Conservation (phyloP, 37 sponge, comb jelly and placozoan genomes). For the Axinella damicornis region DNA sequence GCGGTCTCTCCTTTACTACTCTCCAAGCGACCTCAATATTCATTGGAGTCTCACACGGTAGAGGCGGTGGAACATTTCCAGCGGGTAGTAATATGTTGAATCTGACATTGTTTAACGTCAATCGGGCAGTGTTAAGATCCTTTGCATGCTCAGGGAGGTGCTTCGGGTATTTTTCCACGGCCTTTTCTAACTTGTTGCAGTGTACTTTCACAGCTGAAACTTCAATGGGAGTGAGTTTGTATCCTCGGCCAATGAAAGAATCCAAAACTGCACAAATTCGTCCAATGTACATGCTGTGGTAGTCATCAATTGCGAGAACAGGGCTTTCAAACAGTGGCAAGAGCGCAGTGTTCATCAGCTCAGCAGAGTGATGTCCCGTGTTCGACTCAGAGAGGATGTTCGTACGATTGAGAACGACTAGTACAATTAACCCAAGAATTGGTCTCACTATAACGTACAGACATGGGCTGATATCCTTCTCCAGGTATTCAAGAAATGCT, state of each 20-base stretch:
- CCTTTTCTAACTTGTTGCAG: conserved; percentile 1
- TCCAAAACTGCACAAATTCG: conserved; percentile 44
- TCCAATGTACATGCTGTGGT: conserved; percentile 34
- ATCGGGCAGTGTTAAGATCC: conserved; percentile 20
- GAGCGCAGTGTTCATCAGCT: conserved; percentile 35
- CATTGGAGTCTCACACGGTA: conserved; percentile 8
- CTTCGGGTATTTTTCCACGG: conserved; percentile 13
- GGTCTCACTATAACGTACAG: conserved; percentile 28
- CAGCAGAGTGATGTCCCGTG: conserved; percentile 39
- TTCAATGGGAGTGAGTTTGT: conserved; percentile 3
- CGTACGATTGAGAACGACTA: conserved; percentile 45
- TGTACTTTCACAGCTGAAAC: not conserved
- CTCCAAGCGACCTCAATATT: conserved; percentile 22
- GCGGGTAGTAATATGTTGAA: conserved; percentile 28
- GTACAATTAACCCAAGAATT: conserved; percentile 18
- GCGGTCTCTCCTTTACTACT: conserved; percentile 35
- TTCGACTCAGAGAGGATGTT: conserved; percentile 37
- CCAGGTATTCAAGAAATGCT: conserved; percentile 1
- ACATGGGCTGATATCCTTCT: conserved; percentile 17
- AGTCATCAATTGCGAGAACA: conserved; percentile 25
- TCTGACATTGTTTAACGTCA: conserved; percentile 34
- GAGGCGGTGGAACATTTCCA: not conserved
- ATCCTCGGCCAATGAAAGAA: conserved; percentile 45
- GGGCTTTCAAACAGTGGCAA: conserved; percentile 32
- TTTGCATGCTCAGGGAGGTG: conserved; percentile 21